phyloP scores from a whole-genome alignment of 2,888 invertebrate species.

The Schizaphis graminum region DNA sequence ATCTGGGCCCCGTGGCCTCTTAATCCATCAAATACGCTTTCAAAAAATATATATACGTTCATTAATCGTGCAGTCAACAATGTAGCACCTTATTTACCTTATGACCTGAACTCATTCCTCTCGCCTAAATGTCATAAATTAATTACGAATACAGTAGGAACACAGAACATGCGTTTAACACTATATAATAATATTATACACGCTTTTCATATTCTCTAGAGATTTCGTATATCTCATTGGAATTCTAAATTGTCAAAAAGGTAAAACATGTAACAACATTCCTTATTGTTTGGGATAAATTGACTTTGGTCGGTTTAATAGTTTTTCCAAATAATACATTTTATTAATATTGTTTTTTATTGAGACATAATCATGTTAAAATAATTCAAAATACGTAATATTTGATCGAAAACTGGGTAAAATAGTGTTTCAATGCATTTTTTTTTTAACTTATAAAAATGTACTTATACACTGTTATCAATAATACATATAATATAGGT shows the following conservation, averaged over 20 bases:
- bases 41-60: conserved; percentile 16
- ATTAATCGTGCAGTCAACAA: conserved; percentile 31
- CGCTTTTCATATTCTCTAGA: not conserved
- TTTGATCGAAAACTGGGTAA: not conserved
- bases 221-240: conserved; percentile 9
- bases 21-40: conserved; percentile 41
- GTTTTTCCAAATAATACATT: not conserved
- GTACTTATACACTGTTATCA: not conserved
- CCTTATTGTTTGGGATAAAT: not conserved
- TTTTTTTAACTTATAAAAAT: not conserved
- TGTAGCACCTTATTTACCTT: not conserved
- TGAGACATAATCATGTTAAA: not conserved
- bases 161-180: conserved; percentile 37
- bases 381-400: not conserved
- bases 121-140: conserved; percentile 56
- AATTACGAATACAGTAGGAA: conserved; percentile 29
- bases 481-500: not conserved
- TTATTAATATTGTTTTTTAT: not conserved
- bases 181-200: not conserved
- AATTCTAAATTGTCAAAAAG: conserved; percentile 23
- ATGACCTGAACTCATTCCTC: conserved; percentile 31
- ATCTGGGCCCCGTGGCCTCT: conserved; percentile 20
- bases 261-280: not conserved
- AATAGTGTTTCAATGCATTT: not conserved
- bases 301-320: not conserved